Base-by-base conservation (phyloP, 2,113 vertebrate genomes). In the Pimephales promelas region DNA sequence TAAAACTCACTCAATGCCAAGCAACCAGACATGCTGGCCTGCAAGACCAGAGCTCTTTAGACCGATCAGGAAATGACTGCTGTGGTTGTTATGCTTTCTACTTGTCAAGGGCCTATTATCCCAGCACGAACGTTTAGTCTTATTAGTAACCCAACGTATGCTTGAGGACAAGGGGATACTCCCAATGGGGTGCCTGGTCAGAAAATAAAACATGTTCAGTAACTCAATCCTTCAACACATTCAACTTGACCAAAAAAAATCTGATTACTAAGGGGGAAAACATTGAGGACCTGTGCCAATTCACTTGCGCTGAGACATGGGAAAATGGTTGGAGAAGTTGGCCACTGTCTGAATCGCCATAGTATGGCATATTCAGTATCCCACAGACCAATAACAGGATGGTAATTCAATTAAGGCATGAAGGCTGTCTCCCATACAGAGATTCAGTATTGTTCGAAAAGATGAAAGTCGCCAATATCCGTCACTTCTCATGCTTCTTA, bases 371-470 rank as follows among this genome's bases (percentile, higher is more conserved):
- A 73, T 57, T 87, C 78, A 74, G 81, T 82, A 82, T 88, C 89
- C 80, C 83, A 81, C 83, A 87, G 75, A 79, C 85, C 18, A 73
- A 74, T 86, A 83, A 81, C 86, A 85, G 64, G 64, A 86, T 64
- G 73, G 80, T 87, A 88, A 90, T 90, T 88, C 68, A 84, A 88
- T 90, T 90, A 90, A 85, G 88, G 75, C 66, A 18, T 61, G 78
- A 70, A 77, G 47, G 16, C 82, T 83, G 84, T 82, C 79, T 84
- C 80, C 81, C 82, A 77, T 86, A 80, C 82, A 83, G 81, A 72
- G 77, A 79, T 85, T 72, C 64, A 72, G 68, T 70, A 88, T 86
- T 85, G 84, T 89, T 79, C 36, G n/a, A 11, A n/a, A 74, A 77
- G 86, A 84, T 88, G 61, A 84, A 85, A 84, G 77, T 87, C 77